Conservation (phyloP, 2,888 invertebrate genomes). For the Lasioglossum marginatum region DNA sequence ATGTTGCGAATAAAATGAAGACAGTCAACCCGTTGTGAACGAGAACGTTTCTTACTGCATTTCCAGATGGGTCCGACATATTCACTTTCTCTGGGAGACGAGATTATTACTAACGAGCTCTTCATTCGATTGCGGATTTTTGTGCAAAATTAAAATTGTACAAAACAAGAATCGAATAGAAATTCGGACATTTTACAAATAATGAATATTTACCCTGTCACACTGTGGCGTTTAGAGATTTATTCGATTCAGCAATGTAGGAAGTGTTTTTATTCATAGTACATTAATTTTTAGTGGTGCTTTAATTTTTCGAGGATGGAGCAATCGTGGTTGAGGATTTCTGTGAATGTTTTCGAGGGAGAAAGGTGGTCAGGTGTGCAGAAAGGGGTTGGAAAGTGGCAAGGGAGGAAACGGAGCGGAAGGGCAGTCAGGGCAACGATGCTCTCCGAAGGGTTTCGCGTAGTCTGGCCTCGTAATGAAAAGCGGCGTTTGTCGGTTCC, state of each 20-base stretch:
- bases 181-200: too few relatives aligned
- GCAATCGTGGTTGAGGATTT: neutral
- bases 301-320: neutral
- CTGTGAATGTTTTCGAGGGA: neutral
- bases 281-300: too few relatives aligned
- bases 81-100: too few relatives aligned
- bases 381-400: neutral
- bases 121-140: neutral
- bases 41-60: neutral
- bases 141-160: neutral
- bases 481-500: constrained; percentile 58
- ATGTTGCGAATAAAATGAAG: neutral
- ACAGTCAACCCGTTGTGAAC: neutral
- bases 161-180: neutral
- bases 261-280: too few relatives aligned
- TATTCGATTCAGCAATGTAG: too few relatives aligned
- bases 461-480: constrained; percentile 3
- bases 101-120: neutral
- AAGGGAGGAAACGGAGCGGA: neutral
- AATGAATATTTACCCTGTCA: too few relatives aligned
- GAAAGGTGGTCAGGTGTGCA: neutral
- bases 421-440: neutral
- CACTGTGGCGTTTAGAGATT: too few relatives aligned
- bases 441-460: constrained; percentile 2
- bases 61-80: neutral